These are phyloP conservation scores for Staurois parvus DNA, from an alignment of 2,797 vertebrate genomes.

Conservation along the genomic window DNA sequence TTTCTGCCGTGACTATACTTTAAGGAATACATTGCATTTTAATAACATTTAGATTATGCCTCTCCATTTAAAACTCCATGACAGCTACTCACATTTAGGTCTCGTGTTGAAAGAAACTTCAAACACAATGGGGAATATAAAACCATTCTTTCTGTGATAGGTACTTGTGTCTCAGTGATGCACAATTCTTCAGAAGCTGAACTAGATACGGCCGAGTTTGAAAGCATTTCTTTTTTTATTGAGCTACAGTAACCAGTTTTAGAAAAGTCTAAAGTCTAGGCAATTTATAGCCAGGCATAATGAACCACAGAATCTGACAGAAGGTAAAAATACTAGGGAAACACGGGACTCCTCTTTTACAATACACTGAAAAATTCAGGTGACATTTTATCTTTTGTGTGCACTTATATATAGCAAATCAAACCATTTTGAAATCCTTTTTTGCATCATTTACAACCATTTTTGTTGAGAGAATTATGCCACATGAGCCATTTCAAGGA, in stretches of 20 bases:
- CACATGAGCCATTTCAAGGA: constrained; percentile 8
- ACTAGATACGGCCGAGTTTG: constrained; percentile 35
- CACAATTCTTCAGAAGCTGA: constrained; percentile 16
- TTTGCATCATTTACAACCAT: neutral
- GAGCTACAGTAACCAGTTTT: constrained; percentile 37
- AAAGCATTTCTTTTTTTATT: constrained; percentile 35
- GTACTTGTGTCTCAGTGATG: constrained; percentile 30
- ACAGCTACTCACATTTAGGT: constrained; percentile 39
- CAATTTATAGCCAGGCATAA: constrained; percentile 30
- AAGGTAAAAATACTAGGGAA: constrained; percentile 13
- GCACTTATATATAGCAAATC: constrained; percentile 32
- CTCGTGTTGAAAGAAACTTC: constrained; percentile 28
- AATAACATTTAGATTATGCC: constrained; percentile 14
- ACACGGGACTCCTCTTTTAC: constrained; percentile 8
- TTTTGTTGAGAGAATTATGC: neutral
- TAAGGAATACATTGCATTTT: constrained; percentile 10
- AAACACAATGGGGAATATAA: constrained; percentile 37
- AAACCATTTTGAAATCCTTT: neutral
- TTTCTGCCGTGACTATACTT: constrained; percentile 17
- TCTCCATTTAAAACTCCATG: constrained; percentile 11
- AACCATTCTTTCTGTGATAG: constrained; percentile 24
- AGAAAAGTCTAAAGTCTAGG: constrained; percentile 27
- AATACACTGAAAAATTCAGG: constrained; percentile 19
- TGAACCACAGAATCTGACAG: constrained; percentile 34
- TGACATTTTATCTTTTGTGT: constrained; percentile 30